Conservation (phyloP, 2,113 vertebrate genomes). For the Clarias batrachus region DNA sequence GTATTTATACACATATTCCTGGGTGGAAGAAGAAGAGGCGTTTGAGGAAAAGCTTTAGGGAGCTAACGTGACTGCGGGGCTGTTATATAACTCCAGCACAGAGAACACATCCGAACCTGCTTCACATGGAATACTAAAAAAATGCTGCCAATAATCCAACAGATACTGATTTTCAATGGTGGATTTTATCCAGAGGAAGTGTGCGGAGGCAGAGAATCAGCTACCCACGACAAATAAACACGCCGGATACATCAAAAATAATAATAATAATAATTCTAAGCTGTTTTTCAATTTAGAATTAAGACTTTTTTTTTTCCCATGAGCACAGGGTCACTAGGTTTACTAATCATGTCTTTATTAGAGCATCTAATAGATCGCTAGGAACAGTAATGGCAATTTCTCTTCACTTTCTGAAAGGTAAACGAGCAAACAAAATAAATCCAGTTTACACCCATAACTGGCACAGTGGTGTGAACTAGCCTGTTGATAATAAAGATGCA, state of each 20-base stretch:
- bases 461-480: background rate
- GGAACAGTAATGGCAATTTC: background rate
- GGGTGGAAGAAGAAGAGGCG: conserved; percentile 8
- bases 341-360: background rate
- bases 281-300: background rate
- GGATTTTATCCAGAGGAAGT: background rate
- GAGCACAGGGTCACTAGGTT: background rate
- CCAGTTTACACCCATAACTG: background rate
- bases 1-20: background rate
- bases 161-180: background rate
- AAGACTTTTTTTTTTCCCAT: no score
- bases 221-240: background rate
- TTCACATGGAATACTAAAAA: background rate
- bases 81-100: conserved; percentile 26
- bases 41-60: conserved; percentile 15
- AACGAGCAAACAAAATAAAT: background rate
- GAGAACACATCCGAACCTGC: conserved; percentile 6
- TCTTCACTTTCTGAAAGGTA: background rate
- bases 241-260: background rate
- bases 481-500: background rate
- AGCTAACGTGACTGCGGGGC: background rate
- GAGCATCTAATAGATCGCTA: background rate
- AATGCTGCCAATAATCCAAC: conserved; percentile 8
- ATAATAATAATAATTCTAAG: background rate
- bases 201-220: background rate